Conservation (phyloP, 1,140 invertebrate species). For the Drosophila tani region DNA sequence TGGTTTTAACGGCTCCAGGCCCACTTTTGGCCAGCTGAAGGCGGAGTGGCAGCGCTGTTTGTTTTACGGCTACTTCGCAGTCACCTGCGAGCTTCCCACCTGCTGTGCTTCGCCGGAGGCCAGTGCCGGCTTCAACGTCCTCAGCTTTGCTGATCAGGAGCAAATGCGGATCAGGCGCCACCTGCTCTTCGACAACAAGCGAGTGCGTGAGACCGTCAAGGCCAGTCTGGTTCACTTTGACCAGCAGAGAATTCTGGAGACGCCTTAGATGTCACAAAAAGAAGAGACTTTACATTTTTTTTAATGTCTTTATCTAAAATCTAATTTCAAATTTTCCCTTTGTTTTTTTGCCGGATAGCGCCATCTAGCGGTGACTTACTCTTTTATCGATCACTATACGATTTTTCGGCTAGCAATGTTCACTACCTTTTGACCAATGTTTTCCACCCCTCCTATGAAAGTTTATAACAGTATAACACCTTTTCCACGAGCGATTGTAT, state of each 20-base stretch:
- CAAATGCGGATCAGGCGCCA: slow-evolving; percentile 38
- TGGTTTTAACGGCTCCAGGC: slow-evolving; percentile 63
- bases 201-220: slow-evolving; percentile 52
- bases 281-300: no score
- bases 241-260: slow-evolving; percentile 63
- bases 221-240: slow-evolving; percentile 55
- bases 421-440: no score
- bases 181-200: slow-evolving; percentile 50
- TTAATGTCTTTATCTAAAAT: no score
- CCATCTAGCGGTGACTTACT: background rate
- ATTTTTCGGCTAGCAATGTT: no score
- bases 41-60: slow-evolving; percentile 69
- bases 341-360: background rate
- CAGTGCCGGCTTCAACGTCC: slow-evolving; percentile 44
- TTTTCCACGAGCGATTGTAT: no score
- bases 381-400: background rate
- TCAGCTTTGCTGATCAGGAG: slow-evolving; percentile 47
- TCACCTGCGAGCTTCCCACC: slow-evolving; percentile 68
- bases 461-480: no score
- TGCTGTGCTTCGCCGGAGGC: slow-evolving; percentile 51
- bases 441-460: no score
- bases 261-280: background rate
- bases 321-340: no score
- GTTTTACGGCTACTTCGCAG: slow-evolving; percentile 60
- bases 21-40: slow-evolving; percentile 75